phyloP scores from a whole-genome alignment of 2,113 vertebrate genomes.

The Pomatostomus ruficeps region DNA sequence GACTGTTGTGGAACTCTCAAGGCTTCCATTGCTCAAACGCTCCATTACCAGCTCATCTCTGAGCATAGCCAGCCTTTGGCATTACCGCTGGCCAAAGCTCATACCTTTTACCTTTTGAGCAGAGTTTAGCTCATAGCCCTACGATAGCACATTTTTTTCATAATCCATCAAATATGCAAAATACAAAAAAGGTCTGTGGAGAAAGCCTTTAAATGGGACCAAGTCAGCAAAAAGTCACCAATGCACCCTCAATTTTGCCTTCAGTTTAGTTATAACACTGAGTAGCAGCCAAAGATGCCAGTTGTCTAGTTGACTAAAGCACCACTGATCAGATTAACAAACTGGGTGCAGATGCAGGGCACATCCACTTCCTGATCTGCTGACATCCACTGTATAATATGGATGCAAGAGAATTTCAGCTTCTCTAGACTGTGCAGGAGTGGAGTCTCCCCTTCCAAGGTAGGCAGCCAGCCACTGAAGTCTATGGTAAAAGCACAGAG shows the following conservation, averaged over 20 bases:
- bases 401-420: background rate
- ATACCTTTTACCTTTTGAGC: background rate
- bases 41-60: background rate
- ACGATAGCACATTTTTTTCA: background rate
- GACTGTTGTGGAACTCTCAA: background rate
- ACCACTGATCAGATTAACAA: background rate
- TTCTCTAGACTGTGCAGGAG: background rate
- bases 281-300: background rate
- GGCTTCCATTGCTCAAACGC: background rate
- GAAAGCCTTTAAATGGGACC: background rate
- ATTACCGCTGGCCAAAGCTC: background rate
- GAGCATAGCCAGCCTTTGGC: background rate
- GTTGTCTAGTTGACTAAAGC: background rate
- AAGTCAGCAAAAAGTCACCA: background rate
- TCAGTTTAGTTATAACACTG: background rate
- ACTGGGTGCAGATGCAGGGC: background rate
- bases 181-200: background rate
- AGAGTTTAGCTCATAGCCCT: background rate
- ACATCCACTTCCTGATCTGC: background rate
- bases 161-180: background rate
- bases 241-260: background rate
- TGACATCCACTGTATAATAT: background rate
- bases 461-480: background rate
- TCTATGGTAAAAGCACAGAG: background rate
- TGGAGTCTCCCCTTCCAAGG: background rate